phyloP scores from a whole-genome alignment of 2,113 vertebrate species.

The Carlito syrichta region DNA sequence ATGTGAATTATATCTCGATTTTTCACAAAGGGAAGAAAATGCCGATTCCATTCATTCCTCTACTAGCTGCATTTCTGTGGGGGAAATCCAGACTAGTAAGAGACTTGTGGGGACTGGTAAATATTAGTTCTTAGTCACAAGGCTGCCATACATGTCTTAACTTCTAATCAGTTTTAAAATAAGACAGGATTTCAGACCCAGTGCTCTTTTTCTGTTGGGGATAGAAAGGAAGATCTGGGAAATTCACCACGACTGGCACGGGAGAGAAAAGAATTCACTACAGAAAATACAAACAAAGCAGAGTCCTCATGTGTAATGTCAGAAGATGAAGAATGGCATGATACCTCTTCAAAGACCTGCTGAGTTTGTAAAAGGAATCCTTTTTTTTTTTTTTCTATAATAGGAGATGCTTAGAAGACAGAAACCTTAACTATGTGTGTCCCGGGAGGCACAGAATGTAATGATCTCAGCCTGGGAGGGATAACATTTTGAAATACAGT shows the following conservation, averaged over 20 bases:
- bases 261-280: constrained; percentile 37
- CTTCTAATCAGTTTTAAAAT: constrained; percentile 55
- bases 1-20: not conserved
- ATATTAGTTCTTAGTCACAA: constrained; percentile 40
- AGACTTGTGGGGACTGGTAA: not conserved
- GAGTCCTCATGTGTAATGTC: constrained; percentile 56
- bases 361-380: constrained; percentile 55
- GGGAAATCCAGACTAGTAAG: not conserved
- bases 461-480: constrained; percentile 36
- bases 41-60: not conserved
- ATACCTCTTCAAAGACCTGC: constrained; percentile 55
- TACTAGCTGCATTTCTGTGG: not conserved
- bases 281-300: constrained; percentile 55
- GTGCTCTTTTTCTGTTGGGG: constrained; percentile 33
- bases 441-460: constrained; percentile 26
- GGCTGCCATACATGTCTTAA: not conserved
- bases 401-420: constrained; percentile 59
- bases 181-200: constrained; percentile 48
- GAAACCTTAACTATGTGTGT: constrained; percentile 45
- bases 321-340: constrained; percentile 65
- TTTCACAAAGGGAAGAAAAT: not conserved
- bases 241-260: constrained; percentile 17
- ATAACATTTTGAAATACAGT: constrained; percentile 46
- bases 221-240: constrained; percentile 60
- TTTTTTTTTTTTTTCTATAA: not conserved